Percentiles rank a stretch among this genome's conserved stretches.
Conservation (phyloP, 2,888 invertebrate genomes). For the Drosophila pseudotalamancana region DNA sequence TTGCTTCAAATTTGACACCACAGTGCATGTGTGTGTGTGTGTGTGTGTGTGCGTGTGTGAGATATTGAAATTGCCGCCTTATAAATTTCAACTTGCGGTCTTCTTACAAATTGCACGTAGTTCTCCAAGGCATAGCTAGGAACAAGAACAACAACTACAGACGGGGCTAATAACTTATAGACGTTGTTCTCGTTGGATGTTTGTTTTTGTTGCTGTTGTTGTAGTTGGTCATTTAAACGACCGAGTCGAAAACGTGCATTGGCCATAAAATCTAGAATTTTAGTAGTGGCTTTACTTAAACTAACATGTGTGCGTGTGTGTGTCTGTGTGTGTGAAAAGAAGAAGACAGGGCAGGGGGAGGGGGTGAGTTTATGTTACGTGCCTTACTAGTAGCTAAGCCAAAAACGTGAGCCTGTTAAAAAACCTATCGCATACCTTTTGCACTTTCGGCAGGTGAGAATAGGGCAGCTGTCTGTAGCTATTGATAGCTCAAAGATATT, state of each 20-base stretch:
- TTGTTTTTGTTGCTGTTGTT: conserved; percentile 2
- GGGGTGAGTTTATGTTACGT: conserved; percentile 21
- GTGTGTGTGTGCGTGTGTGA: conserved; percentile 34
- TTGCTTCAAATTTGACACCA: conserved; percentile 74
- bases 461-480: conserved; percentile 4
- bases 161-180: conserved; percentile 68
- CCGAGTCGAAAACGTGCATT: conserved; percentile 55
- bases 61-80: conserved; percentile 76
- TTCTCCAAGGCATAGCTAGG: conserved; percentile 23
- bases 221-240: conserved; percentile 26
- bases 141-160: conserved; percentile 18
- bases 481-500: conserved; percentile 18
- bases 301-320: conserved; percentile 25
- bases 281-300: conserved; percentile 69
- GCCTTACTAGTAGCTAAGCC: not conserved
- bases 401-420: conserved; percentile 37
- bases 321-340: no score
- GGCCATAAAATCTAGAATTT: conserved; percentile 61
- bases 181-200: conserved; percentile 22
- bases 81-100: conserved; percentile 73
- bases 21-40: conserved; percentile 6
- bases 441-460: conserved; percentile 4
- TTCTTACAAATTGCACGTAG: conserved; percentile 65
- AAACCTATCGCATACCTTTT: conserved; percentile 27
- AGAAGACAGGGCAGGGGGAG: no score